Evolutionary conservation across 2,888 invertebrate genomes (phyloP).

Genomic region (Mythimna vitellina): DNA sequence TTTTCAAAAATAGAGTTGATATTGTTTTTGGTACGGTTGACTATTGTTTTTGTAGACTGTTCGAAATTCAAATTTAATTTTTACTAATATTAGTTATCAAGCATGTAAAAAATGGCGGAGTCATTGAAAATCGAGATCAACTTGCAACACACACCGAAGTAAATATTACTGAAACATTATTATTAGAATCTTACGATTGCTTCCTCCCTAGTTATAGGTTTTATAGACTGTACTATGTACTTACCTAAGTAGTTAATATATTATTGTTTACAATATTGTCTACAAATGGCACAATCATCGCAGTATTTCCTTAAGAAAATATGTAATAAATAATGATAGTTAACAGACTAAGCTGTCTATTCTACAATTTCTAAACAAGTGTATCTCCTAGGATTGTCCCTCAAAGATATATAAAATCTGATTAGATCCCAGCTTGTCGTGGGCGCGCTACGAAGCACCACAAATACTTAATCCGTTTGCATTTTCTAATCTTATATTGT

Average conservation of each 20-base stretch:
- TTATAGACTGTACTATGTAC: slow-evolving; percentile 8
- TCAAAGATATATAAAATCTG: slow-evolving; percentile 75
- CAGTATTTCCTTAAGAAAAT: slow-evolving; percentile 25
- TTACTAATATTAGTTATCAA: background rate
- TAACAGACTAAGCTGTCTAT: slow-evolving; percentile 16
- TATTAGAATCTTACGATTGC: slow-evolving; percentile 41
- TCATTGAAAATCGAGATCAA: background rate
- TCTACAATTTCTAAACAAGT: slow-evolving; percentile 33
- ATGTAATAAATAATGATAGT: background rate
- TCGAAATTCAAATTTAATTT: background rate
- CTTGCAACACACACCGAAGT: background rate
- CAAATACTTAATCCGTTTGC: slow-evolving; percentile 88
- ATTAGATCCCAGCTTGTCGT: slow-evolving; percentile 79
- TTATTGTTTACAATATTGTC: slow-evolving; percentile 17
- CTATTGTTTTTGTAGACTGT: background rate
- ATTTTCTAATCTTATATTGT: slow-evolving; percentile 89
- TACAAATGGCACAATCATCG: background rate
- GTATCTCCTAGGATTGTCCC: slow-evolving; percentile 48
- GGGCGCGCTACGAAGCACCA: slow-evolving; percentile 85
- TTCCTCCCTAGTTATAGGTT: slow-evolving; percentile 22
- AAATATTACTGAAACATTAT: slow-evolving; percentile 21
- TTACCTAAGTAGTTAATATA: background rate
- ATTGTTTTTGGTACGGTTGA: background rate
- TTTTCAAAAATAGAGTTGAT: background rate
- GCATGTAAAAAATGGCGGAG: background rate